A percentile compares a stretch with the other conserved stretches of the same genome.
These are phyloP conservation scores for Psilopsiagon aurifrons DNA, from an alignment of 2,113 vertebrate species.

Conservation along the genomic window DNA sequence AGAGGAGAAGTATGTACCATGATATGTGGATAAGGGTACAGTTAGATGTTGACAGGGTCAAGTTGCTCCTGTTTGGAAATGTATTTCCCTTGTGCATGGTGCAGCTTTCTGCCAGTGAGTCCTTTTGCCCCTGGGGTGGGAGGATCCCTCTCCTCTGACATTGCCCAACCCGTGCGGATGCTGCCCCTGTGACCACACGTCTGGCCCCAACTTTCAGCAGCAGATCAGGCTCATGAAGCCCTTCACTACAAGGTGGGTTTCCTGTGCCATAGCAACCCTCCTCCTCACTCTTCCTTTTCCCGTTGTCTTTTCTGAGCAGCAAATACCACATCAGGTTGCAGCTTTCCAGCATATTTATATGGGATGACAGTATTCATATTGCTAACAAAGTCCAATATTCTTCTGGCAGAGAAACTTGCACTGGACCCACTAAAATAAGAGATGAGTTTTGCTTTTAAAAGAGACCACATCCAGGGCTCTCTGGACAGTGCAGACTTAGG, in stretches of 20 bases:
- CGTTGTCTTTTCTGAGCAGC: not conserved
- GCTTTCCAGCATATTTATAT: not conserved
- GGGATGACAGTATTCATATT: not conserved
- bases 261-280: rapidly evolving
- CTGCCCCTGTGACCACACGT: rapidly evolving
- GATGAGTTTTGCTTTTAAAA: not conserved
- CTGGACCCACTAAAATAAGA: not conserved
- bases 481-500: not conserved
- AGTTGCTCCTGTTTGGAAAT: not conserved
- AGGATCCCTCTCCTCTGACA: not conserved
- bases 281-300: not conserved
- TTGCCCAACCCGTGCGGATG: not conserved
- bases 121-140: not conserved
- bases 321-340: not conserved
- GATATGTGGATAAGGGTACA: not conserved
- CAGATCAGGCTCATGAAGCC: rapidly evolving
- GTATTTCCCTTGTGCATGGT: not conserved
- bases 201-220: not conserved
- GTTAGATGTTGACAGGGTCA: not conserved
- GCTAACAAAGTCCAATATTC: not conserved
- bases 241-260: not conserved
- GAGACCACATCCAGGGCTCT: not conserved
- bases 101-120: not conserved
- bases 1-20: not conserved
- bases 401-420: not conserved